Evolutionary conservation across 2,797 vertebrate genomes (phyloP), one percentile per base, ranked within the genome.

Genomic region (Bovichtus variegatus): DNA sequence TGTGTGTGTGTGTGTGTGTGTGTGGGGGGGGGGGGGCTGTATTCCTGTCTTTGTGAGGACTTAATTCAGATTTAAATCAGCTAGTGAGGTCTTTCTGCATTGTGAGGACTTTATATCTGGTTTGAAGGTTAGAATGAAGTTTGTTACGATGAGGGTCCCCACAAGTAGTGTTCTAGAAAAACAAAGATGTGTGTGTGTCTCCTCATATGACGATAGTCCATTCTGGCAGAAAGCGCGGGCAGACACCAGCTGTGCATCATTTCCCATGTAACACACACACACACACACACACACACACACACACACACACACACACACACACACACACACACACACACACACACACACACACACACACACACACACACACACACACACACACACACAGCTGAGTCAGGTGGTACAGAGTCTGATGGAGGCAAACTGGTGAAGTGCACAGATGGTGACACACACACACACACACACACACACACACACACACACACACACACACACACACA

Each of bases 311-410:
- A n/a, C n/a, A n/a, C n/a, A n/a, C 64, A 74, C 67, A 80, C 49
- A 65, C 66, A 53, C 50, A 38, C 64, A 70, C 57, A 57, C 25
- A 19, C 38, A 5, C 44, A 60, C 58, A 61, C 25, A 34, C 43
- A 40, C 50, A 43, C 64, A 54, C 64, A 55, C 49, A 67, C 50
- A 54, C 63, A 65, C 63, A 54, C 23, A 44, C 41, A 50, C 49
- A 46, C 66, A 69, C 66, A 47, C 41, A 69, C 41, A 58, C 65
- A 68, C 51, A 41, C 29, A 65, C 41, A 57, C 31, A 51, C 19
- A 65, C 27, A 5, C 9, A 59, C 31, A 47, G 79, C 78, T 82
- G 87, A 84, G 68, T 86, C 82, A 86, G 71, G 50, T 71, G 71
- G 57, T 62, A 19, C 61, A 60, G 51, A 80, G 69, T 74, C 76